Evolutionary conservation across 2,797 vertebrate genomes (phyloP).

Genomic region (Oreochromis grahami): DNA sequence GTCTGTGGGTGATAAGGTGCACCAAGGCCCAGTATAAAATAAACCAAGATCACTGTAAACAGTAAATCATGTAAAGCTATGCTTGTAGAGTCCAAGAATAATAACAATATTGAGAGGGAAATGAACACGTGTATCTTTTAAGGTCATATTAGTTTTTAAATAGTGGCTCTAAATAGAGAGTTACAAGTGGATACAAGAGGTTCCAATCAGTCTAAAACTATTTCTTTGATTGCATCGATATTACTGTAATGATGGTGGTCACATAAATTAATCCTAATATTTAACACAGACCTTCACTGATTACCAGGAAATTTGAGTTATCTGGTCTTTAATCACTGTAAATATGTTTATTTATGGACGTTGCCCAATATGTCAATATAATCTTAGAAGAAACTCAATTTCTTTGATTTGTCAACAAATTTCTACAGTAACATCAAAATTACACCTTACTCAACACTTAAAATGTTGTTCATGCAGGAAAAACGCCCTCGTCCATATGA

Average conservation of each 20-base stretch:
- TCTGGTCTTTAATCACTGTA: not conserved
- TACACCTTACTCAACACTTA: not conserved
- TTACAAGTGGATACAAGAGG: not conserved
- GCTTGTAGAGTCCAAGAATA: not conserved
- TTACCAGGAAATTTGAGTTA: not conserved
- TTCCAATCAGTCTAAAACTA: not conserved
- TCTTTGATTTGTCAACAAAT: not conserved
- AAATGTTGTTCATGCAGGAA: not conserved
- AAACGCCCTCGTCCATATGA: conserved; percentile 25
- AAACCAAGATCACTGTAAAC: not conserved
- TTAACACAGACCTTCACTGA: not conserved
- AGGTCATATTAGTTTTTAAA: not conserved
- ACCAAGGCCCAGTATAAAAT: not conserved
- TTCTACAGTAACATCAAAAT: not conserved
- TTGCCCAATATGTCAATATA: not conserved
- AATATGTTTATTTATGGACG: not conserved
- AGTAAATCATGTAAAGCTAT: not conserved
- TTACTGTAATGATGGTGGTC: not conserved
- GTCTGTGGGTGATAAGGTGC: not conserved
- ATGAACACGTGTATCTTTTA: not conserved
- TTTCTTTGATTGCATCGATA: not conserved
- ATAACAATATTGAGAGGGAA: not conserved
- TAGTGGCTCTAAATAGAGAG: not conserved
- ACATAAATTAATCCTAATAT: not conserved
- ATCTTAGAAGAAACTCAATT: not conserved